A percentile compares a stretch with the other conserved stretches of the same genome.
phyloP scores from a whole-genome alignment of 2,888 invertebrate genomes.

The Branchellion lobata region DNA sequence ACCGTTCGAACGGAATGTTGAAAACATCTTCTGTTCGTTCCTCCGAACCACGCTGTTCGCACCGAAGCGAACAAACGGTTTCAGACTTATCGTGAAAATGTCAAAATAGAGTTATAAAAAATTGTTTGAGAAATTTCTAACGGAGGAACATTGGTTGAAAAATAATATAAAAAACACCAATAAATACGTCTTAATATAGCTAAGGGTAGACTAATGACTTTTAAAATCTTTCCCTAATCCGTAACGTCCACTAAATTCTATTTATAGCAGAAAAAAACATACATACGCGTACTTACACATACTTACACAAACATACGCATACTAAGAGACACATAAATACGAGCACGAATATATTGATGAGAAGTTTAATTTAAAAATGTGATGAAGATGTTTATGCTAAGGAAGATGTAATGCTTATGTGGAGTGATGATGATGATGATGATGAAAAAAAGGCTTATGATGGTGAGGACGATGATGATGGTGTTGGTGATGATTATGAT shows the following conservation, averaged over 20 bases:
- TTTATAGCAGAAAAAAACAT: neutral
- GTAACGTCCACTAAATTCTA: conserved; percentile 11
- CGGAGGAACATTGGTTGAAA: too few relatives aligned
- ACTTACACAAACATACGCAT: conserved; percentile 13
- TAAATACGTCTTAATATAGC: conserved; percentile 12
- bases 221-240: conserved; percentile 7
- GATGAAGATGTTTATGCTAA: neutral
- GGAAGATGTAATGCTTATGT: neutral
- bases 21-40: too few relatives aligned
- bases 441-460: neutral
- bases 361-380: neutral
- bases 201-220: conserved; percentile 10
- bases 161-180: neutral
- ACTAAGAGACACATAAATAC: neutral
- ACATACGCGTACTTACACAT: neutral
- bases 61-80: too few relatives aligned
- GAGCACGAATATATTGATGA: neutral
- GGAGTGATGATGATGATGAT: neutral
- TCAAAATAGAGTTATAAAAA: too few relatives aligned
- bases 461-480: neutral
- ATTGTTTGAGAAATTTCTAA: too few relatives aligned
- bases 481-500: neutral
- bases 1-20: too few relatives aligned
- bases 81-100: too few relatives aligned
- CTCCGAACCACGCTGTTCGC: too few relatives aligned